Evolutionary conservation across 2,888 invertebrate species (phyloP).

Genomic region (Gibbula magus): DNA sequence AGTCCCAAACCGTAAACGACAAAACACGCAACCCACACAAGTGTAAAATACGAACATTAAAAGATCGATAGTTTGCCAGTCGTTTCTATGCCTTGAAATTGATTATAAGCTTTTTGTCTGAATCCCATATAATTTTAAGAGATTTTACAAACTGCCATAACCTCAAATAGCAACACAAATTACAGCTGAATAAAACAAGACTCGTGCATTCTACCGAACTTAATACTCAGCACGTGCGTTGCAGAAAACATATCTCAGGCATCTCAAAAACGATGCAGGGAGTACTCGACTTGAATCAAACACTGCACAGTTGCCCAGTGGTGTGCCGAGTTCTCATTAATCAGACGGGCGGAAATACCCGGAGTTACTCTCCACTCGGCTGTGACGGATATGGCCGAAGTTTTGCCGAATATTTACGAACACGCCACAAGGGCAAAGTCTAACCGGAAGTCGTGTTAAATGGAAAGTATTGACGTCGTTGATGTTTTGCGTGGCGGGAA

Average conservation of each 20-base stretch:
- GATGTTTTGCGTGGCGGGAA: not conserved
- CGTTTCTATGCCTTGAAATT: too few species aligned
- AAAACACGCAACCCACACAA: too few species aligned
- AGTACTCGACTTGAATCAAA: too few species aligned
- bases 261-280: too few species aligned
- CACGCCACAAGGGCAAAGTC: not conserved
- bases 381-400: slow-evolving; percentile 2
- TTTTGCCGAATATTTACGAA: not conserved
- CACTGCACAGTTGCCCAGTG: not conserved
- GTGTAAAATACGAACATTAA: too few species aligned
- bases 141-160: too few species aligned
- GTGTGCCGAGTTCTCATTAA: not conserved
- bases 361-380: not conserved
- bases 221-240: not conserved
- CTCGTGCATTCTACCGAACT: not conserved
- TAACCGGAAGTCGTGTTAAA: not conserved
- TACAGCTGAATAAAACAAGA: too few species aligned
- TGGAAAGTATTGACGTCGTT: not conserved
- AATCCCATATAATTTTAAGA: too few species aligned
- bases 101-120: too few species aligned
- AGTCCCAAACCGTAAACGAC: too few species aligned
- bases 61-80: too few species aligned
- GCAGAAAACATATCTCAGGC: not conserved
- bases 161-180: too few species aligned
- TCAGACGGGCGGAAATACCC: not conserved